A percentile compares a stretch with the other conserved stretches of the same genome.
phyloP scores from a whole-genome alignment of 2,888 invertebrate species.

The Luperina nickerlii region DNA sequence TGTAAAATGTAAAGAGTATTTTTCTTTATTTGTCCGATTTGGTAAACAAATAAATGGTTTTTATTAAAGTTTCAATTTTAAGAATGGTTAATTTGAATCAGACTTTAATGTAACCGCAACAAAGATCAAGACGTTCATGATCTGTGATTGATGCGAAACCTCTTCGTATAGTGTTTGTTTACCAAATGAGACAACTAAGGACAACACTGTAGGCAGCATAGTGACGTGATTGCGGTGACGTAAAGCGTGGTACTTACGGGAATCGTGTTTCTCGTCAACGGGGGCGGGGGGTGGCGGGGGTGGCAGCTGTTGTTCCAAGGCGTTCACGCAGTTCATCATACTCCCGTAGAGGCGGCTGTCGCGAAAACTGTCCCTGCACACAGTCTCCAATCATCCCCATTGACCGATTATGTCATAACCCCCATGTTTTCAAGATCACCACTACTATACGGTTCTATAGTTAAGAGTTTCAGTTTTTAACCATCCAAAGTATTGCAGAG shows the following conservation, averaged over 20 bases:
- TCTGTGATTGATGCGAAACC: not conserved
- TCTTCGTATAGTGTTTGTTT: constrained; percentile 14
- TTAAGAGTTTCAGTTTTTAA: constrained; percentile 1
- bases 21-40: constrained; percentile 18
- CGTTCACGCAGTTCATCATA: constrained; percentile 99
- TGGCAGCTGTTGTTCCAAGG: constrained; percentile 96
- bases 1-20: not conserved
- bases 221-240: constrained; percentile 55
- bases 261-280: constrained; percentile 88
- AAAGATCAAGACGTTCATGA: not conserved
- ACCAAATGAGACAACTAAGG: constrained; percentile 11
- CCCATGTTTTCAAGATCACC: constrained; percentile 28
- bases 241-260: constrained; percentile 80
- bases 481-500: not conserved
- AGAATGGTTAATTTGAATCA: not conserved
- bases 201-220: constrained; percentile 42
- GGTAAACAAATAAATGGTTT: not conserved
- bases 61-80: not conserved
- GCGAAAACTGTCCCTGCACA: constrained; percentile 95
- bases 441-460: constrained; percentile 2
- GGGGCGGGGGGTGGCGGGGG: constrained; percentile 90
- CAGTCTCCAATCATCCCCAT: constrained; percentile 75
- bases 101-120: not conserved
- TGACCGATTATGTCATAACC: constrained; percentile 48
- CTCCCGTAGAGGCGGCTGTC: constrained; percentile 98